phyloP scores from a whole-genome alignment of 2,888 invertebrate genomes.

The Orthosia incerta region DNA sequence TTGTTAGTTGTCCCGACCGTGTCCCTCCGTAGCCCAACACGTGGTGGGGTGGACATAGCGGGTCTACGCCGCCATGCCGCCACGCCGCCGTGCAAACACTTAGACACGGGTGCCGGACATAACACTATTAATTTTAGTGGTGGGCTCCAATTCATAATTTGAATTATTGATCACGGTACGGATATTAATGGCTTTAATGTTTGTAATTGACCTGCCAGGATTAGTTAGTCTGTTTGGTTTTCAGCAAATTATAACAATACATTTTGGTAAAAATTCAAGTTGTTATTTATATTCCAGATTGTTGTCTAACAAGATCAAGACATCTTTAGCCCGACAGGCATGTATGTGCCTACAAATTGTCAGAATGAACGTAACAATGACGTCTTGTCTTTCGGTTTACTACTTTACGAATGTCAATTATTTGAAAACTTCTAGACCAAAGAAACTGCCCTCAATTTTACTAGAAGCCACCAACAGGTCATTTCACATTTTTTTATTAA shows the following conservation, averaged over 20 bases:
- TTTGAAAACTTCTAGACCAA: too few species aligned
- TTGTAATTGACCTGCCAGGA: constrained; percentile 35
- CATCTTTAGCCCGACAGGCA: too few species aligned
- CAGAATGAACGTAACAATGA: too few species aligned
- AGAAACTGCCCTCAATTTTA: too few species aligned
- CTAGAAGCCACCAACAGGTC: too few species aligned
- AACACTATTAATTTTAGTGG: constrained; percentile 65
- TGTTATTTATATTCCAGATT: too few species aligned
- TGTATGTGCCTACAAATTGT: too few species aligned
- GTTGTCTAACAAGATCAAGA: too few species aligned
- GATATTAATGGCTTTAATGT: constrained; percentile 50
- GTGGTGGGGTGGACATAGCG: constrained; percentile 70
- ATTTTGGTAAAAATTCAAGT: too few species aligned
- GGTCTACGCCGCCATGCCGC: constrained; percentile 63
- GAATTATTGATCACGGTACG: constrained; percentile 60
- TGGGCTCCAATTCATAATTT: constrained; percentile 57
- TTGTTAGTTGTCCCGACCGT: constrained; percentile 80
- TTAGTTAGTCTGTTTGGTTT: not conserved
- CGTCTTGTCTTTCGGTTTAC: too few species aligned
- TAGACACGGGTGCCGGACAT: constrained; percentile 71
- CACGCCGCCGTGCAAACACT: constrained; percentile 70
- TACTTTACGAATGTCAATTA: too few species aligned
- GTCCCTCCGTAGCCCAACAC: constrained; percentile 68
- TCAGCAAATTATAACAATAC: too few species aligned
- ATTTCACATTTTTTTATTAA: not conserved